Base-by-base conservation (phyloP, 2,888 invertebrate genomes). In the Noctua janthina region DNA sequence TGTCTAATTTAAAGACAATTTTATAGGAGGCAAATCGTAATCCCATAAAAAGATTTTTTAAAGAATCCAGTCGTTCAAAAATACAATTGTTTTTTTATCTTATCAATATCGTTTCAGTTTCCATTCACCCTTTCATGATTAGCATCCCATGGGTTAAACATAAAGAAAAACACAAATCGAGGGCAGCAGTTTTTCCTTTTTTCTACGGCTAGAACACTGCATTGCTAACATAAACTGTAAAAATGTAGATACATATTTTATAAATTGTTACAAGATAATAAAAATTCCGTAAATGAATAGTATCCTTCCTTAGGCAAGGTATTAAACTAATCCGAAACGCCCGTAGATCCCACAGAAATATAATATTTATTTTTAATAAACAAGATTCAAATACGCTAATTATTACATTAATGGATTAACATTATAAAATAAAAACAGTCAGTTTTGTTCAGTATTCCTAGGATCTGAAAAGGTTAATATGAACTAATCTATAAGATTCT, bases 1-100 rank as follows among this genome's bases (percentile, higher is more conserved):
- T 95, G 94, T 95, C 93, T 94, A 90, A 91, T 87, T 89, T 83
- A 86, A 91, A 89, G 87, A 87, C 87, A 84, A 80, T 79, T 80
- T 76, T 78, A 51, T 76, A 70, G 74, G 68, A 70, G 73, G 79
- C 67, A 76, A 74, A 62, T 78, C 49, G 35, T 64, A 35, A 56
- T 66, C 5, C 17, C 5, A 29, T n/a, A 29, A 46, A 64, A 74
- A 20, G 1, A 39, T 39, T 39, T 23, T 66, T 39, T 10, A 66
- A 15, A 6, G 23, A 6, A 49, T 20, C 10, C 15, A 39, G n/a
- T 64, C 64, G 17, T 8, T 35, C 8, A 17, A 64, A 17, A 35
- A 29, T 8, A 29, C n/a, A 13, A 43, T 43, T 43, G 43, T 7
- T 6, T 20, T 20, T 43, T 39, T n/a, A 15, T n/a, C 6, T 8